Evolutionary conservation across 2,113 vertebrate species (phyloP), one percentile per base, ranked within the genome.

Genomic region (Indicator indicator): DNA sequence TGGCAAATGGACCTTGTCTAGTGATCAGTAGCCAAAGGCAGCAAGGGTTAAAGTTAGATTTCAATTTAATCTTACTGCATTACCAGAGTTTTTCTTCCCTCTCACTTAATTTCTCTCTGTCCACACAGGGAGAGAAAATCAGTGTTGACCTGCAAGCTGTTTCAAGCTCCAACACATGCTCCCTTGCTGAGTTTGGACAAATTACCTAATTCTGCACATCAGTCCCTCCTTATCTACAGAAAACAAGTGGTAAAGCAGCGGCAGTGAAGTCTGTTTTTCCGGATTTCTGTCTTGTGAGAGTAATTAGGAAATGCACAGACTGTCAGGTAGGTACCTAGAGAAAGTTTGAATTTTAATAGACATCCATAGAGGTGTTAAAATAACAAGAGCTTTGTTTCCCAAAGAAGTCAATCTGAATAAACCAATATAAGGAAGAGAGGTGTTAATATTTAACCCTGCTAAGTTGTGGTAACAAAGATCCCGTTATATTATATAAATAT

Each of bases 81-180:
- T 86, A 15, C 9, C 28, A n/a, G 9, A 74, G 21, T 18, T 88
- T 82, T 82, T 55, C 38, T 79, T 46, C 21, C 10, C 9, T 71
- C 23, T 83, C 44, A 88, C 36, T 68, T 89, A 32, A 63, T 91
- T 90, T 60, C 4, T 48, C 4, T 88, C 28, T 74, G 17, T 83
- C 80, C 38, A 67, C 33, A 71, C 12, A 38, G n/a, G 7, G 26
- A 27, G 19, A 89, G 62, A 81, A 93, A 91, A 83, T 90, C 6
- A 1, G 32, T 81, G 90, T 73, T 94, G 88, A 91, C 36, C 88
- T 91, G 40, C 46, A 86, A 95, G 60, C 19, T 92, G 69, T 91
- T 94, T 78, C 64, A 56, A 50, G 38, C 14, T 69, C 60, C 11
- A 74, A 24, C 56, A 60, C 46, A 87, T 46, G 23, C 16, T 80